These are phyloP conservation scores for Xanthia togata DNA, from an alignment of 2,888 invertebrate genomes.

Conservation along the genomic window DNA sequence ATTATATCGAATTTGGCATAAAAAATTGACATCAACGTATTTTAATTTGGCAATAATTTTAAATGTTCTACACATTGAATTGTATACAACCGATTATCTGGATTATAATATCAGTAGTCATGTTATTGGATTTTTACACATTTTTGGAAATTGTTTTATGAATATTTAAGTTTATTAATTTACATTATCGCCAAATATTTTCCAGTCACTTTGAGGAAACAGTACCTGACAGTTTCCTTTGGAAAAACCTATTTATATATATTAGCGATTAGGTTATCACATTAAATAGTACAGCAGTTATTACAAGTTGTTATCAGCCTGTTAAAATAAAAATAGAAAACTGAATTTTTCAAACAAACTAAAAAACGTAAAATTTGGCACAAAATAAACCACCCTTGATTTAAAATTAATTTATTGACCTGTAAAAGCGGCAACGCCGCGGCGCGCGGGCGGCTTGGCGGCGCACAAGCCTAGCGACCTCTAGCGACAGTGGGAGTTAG, in stretches of 20 bases:
- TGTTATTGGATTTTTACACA: not conserved
- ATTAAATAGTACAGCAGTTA: no score
- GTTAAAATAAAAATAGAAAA: no score
- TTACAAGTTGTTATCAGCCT: no score
- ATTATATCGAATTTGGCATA: constrained; percentile 57
- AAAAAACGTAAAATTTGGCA: no score
- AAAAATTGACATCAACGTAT: constrained; percentile 52
- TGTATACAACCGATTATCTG: not conserved
- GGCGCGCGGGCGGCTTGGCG: no score
- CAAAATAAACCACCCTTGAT: no score
- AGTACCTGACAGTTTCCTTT: not conserved
- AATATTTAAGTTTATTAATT: not conserved
- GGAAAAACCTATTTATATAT: not conserved
- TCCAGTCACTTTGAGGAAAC: constrained; percentile 22
- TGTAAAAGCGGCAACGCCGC: no score
- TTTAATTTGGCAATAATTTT: constrained; percentile 49
- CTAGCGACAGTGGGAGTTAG: no score
- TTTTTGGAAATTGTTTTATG: not conserved
- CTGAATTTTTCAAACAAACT: no score
- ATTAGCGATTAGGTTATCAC: no score
- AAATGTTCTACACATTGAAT: constrained; percentile 15
- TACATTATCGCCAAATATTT: not conserved
- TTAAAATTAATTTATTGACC: no score
- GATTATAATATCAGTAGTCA: not conserved
- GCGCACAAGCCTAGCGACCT: no score